Conservation (phyloP, 2,113 vertebrate species). For the Promerops cafer region DNA sequence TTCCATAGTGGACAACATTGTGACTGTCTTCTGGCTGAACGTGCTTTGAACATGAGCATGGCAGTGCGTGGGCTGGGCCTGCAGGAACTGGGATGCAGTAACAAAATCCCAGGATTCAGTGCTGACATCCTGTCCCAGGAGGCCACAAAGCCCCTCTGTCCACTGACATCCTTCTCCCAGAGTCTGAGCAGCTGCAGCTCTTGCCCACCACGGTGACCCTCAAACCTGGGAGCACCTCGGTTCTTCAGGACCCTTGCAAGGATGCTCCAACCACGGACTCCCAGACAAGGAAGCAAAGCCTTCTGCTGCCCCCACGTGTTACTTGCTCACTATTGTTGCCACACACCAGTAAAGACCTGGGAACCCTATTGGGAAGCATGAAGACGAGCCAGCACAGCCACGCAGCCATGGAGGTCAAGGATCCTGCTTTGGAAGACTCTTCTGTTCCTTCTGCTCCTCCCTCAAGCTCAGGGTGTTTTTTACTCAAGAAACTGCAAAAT, state of each 20-base stretch:
- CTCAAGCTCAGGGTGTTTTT: not conserved
- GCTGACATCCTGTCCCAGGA: not conserved
- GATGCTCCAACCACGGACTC: not conserved
- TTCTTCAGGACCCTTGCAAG: not conserved
- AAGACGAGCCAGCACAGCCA: not conserved
- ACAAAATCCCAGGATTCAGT: not conserved
- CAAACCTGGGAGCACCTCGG: not conserved
- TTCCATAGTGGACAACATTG: not conserved
- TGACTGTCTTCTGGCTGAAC: not conserved
- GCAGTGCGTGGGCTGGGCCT: not conserved
- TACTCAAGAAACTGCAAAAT: not conserved
- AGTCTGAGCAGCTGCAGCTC: not conserved
- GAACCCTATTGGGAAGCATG: not conserved
- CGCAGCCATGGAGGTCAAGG: not conserved
- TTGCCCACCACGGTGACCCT: not conserved
- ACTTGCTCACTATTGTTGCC: not conserved
- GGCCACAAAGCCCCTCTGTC: not conserved
- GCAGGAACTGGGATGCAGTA: not conserved
- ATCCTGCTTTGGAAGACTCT: not conserved
- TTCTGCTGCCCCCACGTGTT: constrained; percentile 47
- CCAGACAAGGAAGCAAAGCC: not conserved
- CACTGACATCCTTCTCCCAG: not conserved
- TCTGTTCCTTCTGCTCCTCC: not conserved
- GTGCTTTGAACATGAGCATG: not conserved
- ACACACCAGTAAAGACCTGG: not conserved